Evolutionary conservation across 2,888 invertebrate species (phyloP), one percentile per base, ranked within the genome.

Genomic region (Ctenicera cuprea): DNA sequence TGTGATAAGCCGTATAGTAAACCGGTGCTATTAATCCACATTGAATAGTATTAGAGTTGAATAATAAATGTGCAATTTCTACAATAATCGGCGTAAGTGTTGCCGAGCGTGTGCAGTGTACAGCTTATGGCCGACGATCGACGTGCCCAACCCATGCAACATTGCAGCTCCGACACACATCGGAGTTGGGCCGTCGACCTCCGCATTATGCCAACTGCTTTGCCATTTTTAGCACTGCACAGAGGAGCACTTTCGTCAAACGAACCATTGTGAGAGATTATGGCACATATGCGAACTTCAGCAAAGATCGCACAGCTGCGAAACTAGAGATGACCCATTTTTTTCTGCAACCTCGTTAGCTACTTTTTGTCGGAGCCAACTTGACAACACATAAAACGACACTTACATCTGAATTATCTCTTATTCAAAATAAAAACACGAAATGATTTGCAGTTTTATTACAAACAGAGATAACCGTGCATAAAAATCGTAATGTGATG

Each of bases 151-250:
- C 68, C 67, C 67, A 57, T 59, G 70, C 69, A 80, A 41, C 67
- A 72, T 61, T 67, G 61, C 75, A 79, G 78, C 81, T 81, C 76
- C 81, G 81, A 81, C 81, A 82, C 79, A 81, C 80, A 80, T 81
- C 76, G 5, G 77, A 66, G 30, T 26, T 61, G 76, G 81, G 80
- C 76, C 81, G 71, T 79, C 78, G 80, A 83, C 82, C 82, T 76
- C 78, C 52, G 48, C 76, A 80, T 78, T 79, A 67, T 67, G 79
- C 80, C 80, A 79, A 80, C 79, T 79, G 75, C 76, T 61, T 72
- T 78, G 73, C 77, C 79, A 80, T 80, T 81, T 82, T 82, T 82
- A 76, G 76, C 81, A 77, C 76, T 73, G 20, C 61, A 76, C 72
- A 73, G 30, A 26, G 43, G 30, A 62, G 16, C 11, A 33, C 30